Conservation (phyloP, 2,797 vertebrate genomes). For the Chaenodraco wilsoni region DNA sequence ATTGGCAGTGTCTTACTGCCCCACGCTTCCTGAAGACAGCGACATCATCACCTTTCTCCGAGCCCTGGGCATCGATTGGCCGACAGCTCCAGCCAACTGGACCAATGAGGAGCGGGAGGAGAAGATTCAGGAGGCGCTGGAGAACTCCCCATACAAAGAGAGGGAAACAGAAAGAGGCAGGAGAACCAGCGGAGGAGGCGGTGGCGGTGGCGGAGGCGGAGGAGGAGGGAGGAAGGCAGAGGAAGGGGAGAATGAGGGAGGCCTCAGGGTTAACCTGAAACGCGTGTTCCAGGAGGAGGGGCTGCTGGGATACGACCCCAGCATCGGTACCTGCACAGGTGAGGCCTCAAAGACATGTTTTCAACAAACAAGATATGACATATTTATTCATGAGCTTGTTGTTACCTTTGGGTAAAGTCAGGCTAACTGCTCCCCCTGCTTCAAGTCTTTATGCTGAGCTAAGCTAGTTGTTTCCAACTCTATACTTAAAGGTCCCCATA, state of each 20-base stretch:
- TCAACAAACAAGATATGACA: neutral
- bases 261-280: conserved; percentile 85
- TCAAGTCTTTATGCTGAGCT: neutral
- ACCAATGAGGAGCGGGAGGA: conserved; percentile 68
- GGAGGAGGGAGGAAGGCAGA: conserved; percentile 61
- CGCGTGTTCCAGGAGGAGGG: conserved; percentile 83
- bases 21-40: conserved; percentile 80
- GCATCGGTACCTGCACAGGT: conserved; percentile 89
- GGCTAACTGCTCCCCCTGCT: neutral
- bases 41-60: conserved; percentile 80
- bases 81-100: conserved; percentile 53
- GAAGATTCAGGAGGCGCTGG: conserved; percentile 80
- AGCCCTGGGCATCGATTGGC: conserved; percentile 88
- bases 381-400: neutral
- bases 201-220: conserved; percentile 56
- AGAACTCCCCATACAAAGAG: conserved; percentile 77
- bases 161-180: conserved; percentile 71
- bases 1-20: conserved; percentile 83
- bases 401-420: neutral
- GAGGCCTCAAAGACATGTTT: conserved; percentile 43
- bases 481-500: neutral
- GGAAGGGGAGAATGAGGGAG: conserved; percentile 67
- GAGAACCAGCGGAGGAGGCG: conserved; percentile 69
- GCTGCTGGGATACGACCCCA: conserved; percentile 90
- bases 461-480: neutral